Conservation (phyloP, 1,140 invertebrate genomes). For the Drosophila ananassae region DNA sequence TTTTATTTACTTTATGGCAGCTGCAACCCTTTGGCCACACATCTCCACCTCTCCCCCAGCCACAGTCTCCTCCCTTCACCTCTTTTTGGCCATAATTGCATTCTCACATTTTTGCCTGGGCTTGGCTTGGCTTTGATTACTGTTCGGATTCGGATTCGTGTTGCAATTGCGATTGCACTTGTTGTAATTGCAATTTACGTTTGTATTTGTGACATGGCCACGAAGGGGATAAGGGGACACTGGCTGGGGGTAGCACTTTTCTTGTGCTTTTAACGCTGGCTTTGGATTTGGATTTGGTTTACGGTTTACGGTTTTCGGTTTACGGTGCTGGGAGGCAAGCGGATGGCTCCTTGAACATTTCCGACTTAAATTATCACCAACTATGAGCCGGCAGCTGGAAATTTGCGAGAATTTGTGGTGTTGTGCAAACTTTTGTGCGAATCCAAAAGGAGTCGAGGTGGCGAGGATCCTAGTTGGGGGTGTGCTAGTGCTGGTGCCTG, state of each 20-base stretch:
- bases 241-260: slow-evolving; percentile 25
- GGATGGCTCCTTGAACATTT: slow-evolving; percentile 69
- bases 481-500: background rate
- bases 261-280: slow-evolving; percentile 33
- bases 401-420: slow-evolving; percentile 66
- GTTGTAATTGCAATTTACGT: slow-evolving; percentile 76
- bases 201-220: slow-evolving; percentile 26
- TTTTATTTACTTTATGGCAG: slow-evolving; percentile 64
- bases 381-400: slow-evolving; percentile 58
- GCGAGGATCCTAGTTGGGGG: background rate
- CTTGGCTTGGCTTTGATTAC: slow-evolving; percentile 62
- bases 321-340: slow-evolving; percentile 11
- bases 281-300: slow-evolving; percentile 56
- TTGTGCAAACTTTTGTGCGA: slow-evolving; percentile 63
- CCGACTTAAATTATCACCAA: slow-evolving; percentile 81
- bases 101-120: slow-evolving; percentile 63
- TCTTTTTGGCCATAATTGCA: slow-evolving; percentile 67
- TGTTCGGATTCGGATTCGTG: slow-evolving; percentile 38
- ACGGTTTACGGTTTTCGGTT: slow-evolving; percentile 59
- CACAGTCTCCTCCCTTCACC: background rate
- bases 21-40: background rate
- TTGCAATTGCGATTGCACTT: slow-evolving; percentile 59
- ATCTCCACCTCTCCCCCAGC: background rate
- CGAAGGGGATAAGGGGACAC: background rate
- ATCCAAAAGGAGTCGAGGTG: slow-evolving; percentile 2